phyloP scores from a whole-genome alignment of 2,888 invertebrate species.

The Linyphia triangularis region DNA sequence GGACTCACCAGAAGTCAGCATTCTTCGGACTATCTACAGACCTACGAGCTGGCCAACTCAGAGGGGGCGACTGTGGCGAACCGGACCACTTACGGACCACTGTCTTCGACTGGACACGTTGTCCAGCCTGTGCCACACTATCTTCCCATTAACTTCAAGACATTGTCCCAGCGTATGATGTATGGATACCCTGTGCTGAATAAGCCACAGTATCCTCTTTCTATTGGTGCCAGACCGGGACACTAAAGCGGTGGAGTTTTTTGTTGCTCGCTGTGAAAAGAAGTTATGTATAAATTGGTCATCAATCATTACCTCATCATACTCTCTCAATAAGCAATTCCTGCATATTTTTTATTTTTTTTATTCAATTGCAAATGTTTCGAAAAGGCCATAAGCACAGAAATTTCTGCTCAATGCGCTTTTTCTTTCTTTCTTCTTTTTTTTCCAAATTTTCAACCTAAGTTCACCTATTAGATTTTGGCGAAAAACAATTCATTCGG shows the following conservation, averaged over 20 bases:
- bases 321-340: too few species aligned
- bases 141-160: constrained; percentile 66
- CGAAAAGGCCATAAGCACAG: too few species aligned
- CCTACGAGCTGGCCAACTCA: constrained; percentile 16
- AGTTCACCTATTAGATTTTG: too few species aligned
- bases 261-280: too few species aligned
- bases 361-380: too few species aligned
- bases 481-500: too few species aligned
- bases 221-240: constrained; percentile 47
- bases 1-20: constrained; percentile 21
- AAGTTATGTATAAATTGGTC: too few species aligned
- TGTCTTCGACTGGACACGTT: constrained; percentile 39
- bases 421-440: too few species aligned
- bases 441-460: too few species aligned
- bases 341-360: too few species aligned
- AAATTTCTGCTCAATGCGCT: too few species aligned
- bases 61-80: not conserved
- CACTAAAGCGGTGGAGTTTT: constrained; percentile 31
- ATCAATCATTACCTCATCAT: too few species aligned
- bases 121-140: constrained; percentile 76
- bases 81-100: constrained; percentile 30
- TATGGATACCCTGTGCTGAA: constrained; percentile 72
- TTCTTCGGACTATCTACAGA: constrained; percentile 19
- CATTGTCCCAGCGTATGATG: constrained; percentile 68
- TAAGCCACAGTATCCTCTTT: constrained; percentile 66